Conservation (phyloP, 2,888 invertebrate species). For the Aspidiotus destructor region DNA sequence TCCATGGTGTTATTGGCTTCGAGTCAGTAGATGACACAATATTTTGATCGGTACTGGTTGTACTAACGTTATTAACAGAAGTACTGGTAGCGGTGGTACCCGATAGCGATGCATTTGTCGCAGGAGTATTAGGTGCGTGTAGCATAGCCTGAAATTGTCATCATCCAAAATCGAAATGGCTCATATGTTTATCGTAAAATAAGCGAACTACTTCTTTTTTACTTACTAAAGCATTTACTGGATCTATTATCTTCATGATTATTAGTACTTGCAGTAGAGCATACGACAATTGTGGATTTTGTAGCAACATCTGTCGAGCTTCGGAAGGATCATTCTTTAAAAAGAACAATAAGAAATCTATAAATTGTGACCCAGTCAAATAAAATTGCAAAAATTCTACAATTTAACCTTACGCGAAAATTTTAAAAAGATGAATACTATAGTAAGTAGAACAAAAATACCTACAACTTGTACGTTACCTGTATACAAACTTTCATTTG, state of each 20-base stretch:
- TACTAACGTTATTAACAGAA: conserved; percentile 12
- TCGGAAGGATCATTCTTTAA: conserved; percentile 85
- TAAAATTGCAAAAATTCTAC: background rate
- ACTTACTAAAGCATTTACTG: conserved; percentile 78
- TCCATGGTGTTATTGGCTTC: background rate
- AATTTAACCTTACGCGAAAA: background rate
- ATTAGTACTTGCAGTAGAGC: conserved; percentile 95
- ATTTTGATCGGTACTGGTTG: conserved; percentile 13
- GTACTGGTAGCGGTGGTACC: conserved; percentile 35
- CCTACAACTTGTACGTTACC: conserved; percentile 44
- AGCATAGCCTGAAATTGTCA: conserved; percentile 60
- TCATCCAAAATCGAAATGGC: too few relatives aligned
- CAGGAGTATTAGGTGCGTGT: conserved; percentile 66
- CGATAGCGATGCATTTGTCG: conserved; percentile 32
- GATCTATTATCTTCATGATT: conserved; percentile 97
- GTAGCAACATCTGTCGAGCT: conserved; percentile 89
- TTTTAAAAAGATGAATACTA: background rate
- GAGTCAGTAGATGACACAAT: conserved; percentile 15
- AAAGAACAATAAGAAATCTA: background rate
- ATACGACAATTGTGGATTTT: conserved; percentile 96
- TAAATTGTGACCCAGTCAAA: background rate
- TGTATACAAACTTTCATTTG: conserved; percentile 94
- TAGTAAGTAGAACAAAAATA: background rate
- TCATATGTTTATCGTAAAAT: too few relatives aligned
- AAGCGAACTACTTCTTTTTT: background rate